Evolutionary conservation across 2,888 invertebrate genomes (phyloP).

Genomic region (Hemithea aestivaria): DNA sequence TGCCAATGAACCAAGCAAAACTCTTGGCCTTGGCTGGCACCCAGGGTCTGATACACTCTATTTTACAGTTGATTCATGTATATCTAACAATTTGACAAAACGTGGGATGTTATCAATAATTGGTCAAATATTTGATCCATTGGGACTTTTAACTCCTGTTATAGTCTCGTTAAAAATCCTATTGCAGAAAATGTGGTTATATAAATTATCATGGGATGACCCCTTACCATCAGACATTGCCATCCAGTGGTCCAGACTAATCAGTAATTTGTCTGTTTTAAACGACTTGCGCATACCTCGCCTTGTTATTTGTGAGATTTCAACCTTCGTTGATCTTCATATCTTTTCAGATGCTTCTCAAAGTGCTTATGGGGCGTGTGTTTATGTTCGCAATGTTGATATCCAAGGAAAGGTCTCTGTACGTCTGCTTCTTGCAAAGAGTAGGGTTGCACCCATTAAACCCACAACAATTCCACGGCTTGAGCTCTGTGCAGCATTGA

Average conservation of each 20-base stretch:
- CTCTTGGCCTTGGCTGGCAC: too few species aligned
- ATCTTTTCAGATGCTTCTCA: slow-evolving; percentile 23
- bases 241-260: slow-evolving; percentile 4
- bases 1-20: too few species aligned
- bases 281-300: too few species aligned
- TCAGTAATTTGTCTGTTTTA: too few species aligned
- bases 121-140: slow-evolving; percentile 12
- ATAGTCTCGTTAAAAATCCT: slow-evolving; percentile 19
- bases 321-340: slow-evolving; percentile 17
- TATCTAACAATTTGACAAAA: slow-evolving; percentile 4
- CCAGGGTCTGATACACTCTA: too few species aligned
- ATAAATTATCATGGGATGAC: slow-evolving; percentile 20
- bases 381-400: slow-evolving; percentile 15
- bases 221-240: slow-evolving; percentile 18
- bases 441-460: slow-evolving; percentile 22
- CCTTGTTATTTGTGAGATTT: slow-evolving; percentile 11
- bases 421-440: slow-evolving; percentile 23
- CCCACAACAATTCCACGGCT: slow-evolving; percentile 27
- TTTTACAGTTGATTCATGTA: too few species aligned
- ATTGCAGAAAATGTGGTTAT: slow-evolving; percentile 20
- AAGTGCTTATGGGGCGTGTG: slow-evolving; percentile 19
- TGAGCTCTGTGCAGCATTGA: slow-evolving; percentile 30
- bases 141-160: slow-evolving; percentile 16
- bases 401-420: slow-evolving; percentile 9
- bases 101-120: slow-evolving; percentile 2